A percentile compares a stretch with the other conserved stretches of the same genome.
These are phyloP conservation scores for Euplexia lucipara DNA, from an alignment of 2,888 invertebrate genomes.

Conservation along the genomic window DNA sequence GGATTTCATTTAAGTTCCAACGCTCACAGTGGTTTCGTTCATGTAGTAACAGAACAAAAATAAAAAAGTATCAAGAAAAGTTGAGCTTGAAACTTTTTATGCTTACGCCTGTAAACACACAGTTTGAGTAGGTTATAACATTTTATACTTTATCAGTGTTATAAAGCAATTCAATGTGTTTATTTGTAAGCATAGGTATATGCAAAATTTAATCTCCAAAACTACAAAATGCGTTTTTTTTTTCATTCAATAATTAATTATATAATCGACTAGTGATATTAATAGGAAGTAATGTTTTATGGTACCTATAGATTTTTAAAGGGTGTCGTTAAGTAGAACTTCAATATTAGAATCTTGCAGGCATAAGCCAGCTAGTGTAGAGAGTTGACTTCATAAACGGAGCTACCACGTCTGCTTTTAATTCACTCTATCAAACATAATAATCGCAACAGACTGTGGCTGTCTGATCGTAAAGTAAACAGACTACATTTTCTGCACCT, in stretches of 20 bases:
- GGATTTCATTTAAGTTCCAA: slow-evolving; percentile 35
- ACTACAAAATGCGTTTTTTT: too few relatives aligned
- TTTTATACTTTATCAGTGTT: too few relatives aligned
- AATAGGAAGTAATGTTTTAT: too few relatives aligned
- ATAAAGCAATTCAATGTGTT: too few relatives aligned
- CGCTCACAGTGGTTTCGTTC: slow-evolving; percentile 39
- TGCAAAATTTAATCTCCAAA: too few relatives aligned
- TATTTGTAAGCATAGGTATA: too few relatives aligned
- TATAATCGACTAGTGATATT: too few relatives aligned
- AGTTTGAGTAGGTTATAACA: slow-evolving; percentile 23
- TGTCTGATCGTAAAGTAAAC: neutral
- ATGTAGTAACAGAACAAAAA: slow-evolving; percentile 46
- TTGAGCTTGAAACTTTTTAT: slow-evolving; percentile 51
- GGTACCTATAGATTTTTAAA: too few relatives aligned
- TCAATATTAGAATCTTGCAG: too few relatives aligned
- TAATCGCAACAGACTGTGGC: neutral
- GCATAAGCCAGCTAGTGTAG: slow-evolving; percentile 16
- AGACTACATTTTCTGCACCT: slow-evolving; percentile 19
- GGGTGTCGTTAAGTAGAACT: too few relatives aligned
- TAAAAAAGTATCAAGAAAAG: slow-evolving; percentile 57
- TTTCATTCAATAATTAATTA: too few relatives aligned
- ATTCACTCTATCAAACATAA: neutral
- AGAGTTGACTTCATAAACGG: slow-evolving; percentile 16
- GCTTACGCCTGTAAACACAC: slow-evolving; percentile 22
- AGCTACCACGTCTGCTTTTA: neutral